Percentiles rank a stretch among this genome's conserved stretches.
Conservation (phyloP, 1,140 invertebrate genomes). For the Antheraea pernyi region DNA sequence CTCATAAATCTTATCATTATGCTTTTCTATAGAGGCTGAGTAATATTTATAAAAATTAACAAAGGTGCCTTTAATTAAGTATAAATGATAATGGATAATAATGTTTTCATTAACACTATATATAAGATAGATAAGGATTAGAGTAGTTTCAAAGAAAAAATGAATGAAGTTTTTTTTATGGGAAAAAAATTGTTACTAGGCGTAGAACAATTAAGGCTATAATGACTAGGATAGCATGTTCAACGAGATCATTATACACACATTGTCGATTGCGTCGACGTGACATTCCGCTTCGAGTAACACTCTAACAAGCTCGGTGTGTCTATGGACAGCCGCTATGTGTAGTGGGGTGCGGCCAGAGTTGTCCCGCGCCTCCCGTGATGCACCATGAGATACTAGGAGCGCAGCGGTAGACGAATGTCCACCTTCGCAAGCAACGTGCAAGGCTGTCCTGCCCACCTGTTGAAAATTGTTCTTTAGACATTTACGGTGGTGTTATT, state of each 20-base stretch:
- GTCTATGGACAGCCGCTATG: slow-evolving; percentile 88
- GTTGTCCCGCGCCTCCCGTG: slow-evolving; percentile 83
- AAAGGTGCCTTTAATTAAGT: no score
- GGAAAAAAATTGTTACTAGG: neutral
- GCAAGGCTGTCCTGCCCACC: slow-evolving; percentile 82
- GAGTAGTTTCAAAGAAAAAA: no score
- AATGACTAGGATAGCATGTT: slow-evolving; percentile 40
- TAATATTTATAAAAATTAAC: no score
- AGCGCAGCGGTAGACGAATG: slow-evolving; percentile 84
- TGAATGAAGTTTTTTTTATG: no score
- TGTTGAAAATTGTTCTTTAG: slow-evolving; percentile 19
- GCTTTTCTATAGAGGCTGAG: no score
- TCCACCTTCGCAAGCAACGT: slow-evolving; percentile 87
- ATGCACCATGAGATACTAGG: slow-evolving; percentile 81
- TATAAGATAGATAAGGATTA: no score
- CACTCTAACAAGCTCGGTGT: slow-evolving; percentile 86
- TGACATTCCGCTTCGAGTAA: slow-evolving; percentile 82
- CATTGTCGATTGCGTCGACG: slow-evolving; percentile 76
- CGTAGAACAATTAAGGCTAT: neutral
- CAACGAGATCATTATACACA: slow-evolving; percentile 29
- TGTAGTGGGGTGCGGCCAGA: slow-evolving; percentile 91
- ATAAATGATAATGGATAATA: no score
- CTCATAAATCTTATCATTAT: no score
- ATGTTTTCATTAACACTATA: no score
- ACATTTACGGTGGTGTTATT: neutral